A percentile compares a stretch with the other conserved stretches of the same genome.
Conservation (phyloP, 2,888 invertebrate species). For the Bombylius major region DNA sequence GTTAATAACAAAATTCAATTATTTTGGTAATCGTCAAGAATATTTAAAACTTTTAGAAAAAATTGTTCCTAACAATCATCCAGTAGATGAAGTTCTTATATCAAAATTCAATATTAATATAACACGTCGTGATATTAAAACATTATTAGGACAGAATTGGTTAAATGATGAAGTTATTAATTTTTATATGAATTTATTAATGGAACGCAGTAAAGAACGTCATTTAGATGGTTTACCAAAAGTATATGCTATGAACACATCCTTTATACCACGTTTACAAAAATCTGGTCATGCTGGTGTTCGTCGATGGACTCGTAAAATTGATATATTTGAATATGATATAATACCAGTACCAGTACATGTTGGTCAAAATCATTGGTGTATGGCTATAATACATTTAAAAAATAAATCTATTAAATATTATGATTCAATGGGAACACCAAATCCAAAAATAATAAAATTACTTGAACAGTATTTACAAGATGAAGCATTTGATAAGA, state of each 20-base stretch:
- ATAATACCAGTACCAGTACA: constrained; percentile 85
- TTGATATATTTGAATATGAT: constrained; percentile 68
- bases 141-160: constrained; percentile 77
- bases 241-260: constrained; percentile 87
- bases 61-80: constrained; percentile 20
- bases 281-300: constrained; percentile 68
- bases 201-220: constrained; percentile 52
- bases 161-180: constrained; percentile 94
- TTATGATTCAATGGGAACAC: constrained; percentile 86
- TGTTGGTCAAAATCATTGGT: constrained; percentile 91
- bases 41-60: constrained; percentile 40
- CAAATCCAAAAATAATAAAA: constrained; percentile 59
- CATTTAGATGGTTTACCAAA: constrained; percentile 49
- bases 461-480: constrained; percentile 64
- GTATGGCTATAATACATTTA: constrained; percentile 79
- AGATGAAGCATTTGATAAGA: constrained; percentile 81
- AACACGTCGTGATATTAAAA: constrained; percentile 66
- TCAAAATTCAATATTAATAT: constrained; percentile 47
- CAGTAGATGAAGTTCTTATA: constrained; percentile 46
- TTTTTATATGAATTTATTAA: constrained; percentile 89
- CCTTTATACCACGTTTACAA: constrained; percentile 80
- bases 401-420: constrained; percentile 59
- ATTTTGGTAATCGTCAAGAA: constrained; percentile 44
- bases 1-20: constrained; percentile 40
- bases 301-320: constrained; percentile 82